Conservation (phyloP, 1,140 invertebrate genomes). For the Calephelis virginiensis region DNA sequence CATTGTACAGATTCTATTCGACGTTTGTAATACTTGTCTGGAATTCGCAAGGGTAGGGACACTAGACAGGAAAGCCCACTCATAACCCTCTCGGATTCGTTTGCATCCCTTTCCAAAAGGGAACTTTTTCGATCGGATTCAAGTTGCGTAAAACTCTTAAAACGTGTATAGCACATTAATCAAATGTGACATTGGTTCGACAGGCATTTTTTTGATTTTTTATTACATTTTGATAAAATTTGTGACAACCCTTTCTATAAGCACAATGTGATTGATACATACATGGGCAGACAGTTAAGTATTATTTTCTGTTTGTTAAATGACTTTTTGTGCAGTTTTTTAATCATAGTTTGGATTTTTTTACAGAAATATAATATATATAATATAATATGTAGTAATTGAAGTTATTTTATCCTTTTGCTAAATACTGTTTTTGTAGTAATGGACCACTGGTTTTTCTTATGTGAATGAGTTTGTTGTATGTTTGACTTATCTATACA, state of each 20-base stretch:
- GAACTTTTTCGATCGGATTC: conserved; percentile 16
- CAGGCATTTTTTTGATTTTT: background rate
- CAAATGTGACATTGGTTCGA: conserved; percentile 8
- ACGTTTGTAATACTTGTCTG: conserved; percentile 2
- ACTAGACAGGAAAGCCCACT: conserved; percentile 17
- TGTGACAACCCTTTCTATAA: background rate
- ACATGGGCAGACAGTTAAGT: too few species aligned
- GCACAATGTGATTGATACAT: too few species aligned
- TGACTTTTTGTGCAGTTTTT: too few species aligned
- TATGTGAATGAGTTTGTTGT: too few species aligned
- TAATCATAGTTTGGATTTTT: too few species aligned
- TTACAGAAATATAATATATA: too few species aligned
- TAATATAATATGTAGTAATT: too few species aligned
- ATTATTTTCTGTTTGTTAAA: too few species aligned
- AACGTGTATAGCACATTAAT: conserved; percentile 14
- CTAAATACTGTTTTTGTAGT: too few species aligned
- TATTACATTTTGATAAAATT: background rate
- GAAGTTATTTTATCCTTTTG: too few species aligned
- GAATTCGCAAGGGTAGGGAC: conserved; percentile 1
- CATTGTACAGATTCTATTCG: conserved; percentile 12
- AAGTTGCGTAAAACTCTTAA: conserved; percentile 11
- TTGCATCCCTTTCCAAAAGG: conserved; percentile 12
- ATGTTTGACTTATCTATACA: too few species aligned
- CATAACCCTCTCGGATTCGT: conserved; percentile 12
- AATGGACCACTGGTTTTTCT: too few species aligned